A percentile compares a stretch with the other conserved stretches of the same genome.
phyloP scores from a whole-genome alignment of 2,113 vertebrate species.

The Odocoileus hemionus region DNA sequence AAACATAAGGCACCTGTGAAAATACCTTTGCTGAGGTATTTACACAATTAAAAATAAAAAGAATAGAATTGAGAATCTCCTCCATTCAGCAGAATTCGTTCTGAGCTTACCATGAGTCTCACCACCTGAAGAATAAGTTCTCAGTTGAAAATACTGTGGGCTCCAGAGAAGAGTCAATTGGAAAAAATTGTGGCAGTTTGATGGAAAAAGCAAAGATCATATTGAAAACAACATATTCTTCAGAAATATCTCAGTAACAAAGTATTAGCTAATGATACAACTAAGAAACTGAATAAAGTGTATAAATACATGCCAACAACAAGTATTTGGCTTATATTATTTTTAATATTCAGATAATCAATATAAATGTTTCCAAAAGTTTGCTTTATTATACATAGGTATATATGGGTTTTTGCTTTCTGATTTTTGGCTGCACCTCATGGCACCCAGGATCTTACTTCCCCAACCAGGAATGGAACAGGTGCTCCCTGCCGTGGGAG shows the following conservation, averaged over 20 bases:
- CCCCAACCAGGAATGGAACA: not conserved
- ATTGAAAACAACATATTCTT: not conserved
- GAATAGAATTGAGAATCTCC: not conserved
- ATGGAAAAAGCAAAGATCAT: not conserved
- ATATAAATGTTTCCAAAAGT: not conserved
- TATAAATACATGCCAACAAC: not conserved
- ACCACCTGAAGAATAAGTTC: not conserved
- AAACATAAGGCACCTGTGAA: not conserved
- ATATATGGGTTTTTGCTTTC: not conserved
- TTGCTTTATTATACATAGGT: not conserved
- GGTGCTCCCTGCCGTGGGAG: rapidly evolving
- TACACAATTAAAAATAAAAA: not conserved
- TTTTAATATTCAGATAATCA: constrained; percentile 1
- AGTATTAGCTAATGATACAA: not conserved
- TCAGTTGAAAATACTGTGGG: not conserved
- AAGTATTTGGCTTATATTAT: not conserved
- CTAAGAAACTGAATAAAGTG: not conserved
- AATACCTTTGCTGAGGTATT: not conserved
- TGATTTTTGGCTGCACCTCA: not conserved
- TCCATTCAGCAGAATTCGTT: not conserved
- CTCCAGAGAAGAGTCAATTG: not conserved
- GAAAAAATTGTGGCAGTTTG: not conserved
- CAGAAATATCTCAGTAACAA: not conserved
- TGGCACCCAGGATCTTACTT: not conserved
- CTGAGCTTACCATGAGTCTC: not conserved